These are phyloP conservation scores for Sphaerodactylus townsendi DNA, from an alignment of 2,113 vertebrate species.

Conservation along the genomic window DNA sequence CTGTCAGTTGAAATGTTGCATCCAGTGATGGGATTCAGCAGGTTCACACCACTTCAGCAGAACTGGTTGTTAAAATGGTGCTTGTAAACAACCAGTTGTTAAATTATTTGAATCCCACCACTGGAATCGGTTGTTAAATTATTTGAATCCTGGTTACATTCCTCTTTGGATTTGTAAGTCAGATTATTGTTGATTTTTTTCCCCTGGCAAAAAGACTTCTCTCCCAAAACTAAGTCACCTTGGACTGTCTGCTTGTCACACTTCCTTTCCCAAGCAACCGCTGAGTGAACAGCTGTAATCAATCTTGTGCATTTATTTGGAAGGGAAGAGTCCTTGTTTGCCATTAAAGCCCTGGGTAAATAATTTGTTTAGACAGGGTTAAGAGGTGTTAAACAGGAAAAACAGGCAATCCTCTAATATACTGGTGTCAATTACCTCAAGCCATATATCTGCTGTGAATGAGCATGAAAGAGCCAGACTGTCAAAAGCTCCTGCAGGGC, in stretches of 20 bases:
- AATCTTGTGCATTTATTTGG: constrained; percentile 25
- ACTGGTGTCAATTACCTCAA: neutral
- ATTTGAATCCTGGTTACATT: too few species aligned
- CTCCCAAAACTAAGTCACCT: neutral
- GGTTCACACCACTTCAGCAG: too few species aligned
- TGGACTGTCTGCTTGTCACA: constrained; percentile 20
- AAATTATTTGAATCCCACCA: too few species aligned
- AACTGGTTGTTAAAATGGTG: too few species aligned
- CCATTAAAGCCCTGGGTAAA: constrained; percentile 53
- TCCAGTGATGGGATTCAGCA: too few species aligned
- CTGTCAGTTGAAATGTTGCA: neutral
- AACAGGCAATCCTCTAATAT: constrained; percentile 24
- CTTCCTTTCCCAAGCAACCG: constrained; percentile 37
- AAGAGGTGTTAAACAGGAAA: constrained; percentile 54
- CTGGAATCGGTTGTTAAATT: too few species aligned
- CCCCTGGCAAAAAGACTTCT: neutral
- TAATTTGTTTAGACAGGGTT: constrained; percentile 48
- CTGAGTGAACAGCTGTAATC: constrained; percentile 35
- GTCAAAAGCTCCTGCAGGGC: neutral
- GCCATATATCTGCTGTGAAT: fast-evolving
- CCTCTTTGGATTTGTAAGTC: neutral
- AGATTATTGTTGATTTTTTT: neutral
- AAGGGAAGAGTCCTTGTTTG: constrained; percentile 49
- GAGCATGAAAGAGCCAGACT: neutral
- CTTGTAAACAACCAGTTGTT: too few species aligned